Base-by-base conservation (phyloP, 2,113 vertebrate species). In the Emydura subglobosa region DNA sequence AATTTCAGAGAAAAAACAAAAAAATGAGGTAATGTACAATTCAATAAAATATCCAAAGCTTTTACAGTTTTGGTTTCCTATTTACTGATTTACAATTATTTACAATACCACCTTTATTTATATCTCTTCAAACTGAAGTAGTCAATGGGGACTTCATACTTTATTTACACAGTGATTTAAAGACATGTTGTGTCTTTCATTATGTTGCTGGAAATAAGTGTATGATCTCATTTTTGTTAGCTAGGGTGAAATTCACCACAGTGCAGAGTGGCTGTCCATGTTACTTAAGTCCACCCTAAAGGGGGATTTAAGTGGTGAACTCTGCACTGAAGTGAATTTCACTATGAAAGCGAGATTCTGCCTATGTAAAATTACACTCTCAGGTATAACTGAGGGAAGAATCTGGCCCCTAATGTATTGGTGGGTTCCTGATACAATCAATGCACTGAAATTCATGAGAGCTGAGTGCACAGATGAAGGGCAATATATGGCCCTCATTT, bases 11-110 rank as follows among this genome's bases (percentile, higher is more conserved):
- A 24, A 96, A 89, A 27, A 87, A 82, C 14, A n/a, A 84, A 85
- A 89, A 89, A 80, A 72, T 72, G 27, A 86, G 39, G 6, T 84
- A 83, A 91, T 65, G 79, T 79, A 95, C 76, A 97, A 47, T 81
- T 92, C 78, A 82, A 90, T 55, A 94, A 90, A 95, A 92, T 92
- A 92, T 39, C 74, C 85, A 83, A 91, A 57, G 76, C 59, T 88
- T 27, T 87, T 76, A 80, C 92, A 89, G 39, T 61, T 95, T 86
- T 91, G 59, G 24, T 85, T 97, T 96, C 25, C 22, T 85, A 24
- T 94, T 65, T 61, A 34, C 24, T 95, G 24, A 92, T 94, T 96
- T 96, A 81, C 79, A 97, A 2, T 81, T 96, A 93, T 79, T 88
- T 96, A 94, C 68, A 82, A 42, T 86, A 59, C 80, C n/a, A 11